Conservation (phyloP, 2,888 invertebrate genomes). For the Bhutanitis thaidina region DNA sequence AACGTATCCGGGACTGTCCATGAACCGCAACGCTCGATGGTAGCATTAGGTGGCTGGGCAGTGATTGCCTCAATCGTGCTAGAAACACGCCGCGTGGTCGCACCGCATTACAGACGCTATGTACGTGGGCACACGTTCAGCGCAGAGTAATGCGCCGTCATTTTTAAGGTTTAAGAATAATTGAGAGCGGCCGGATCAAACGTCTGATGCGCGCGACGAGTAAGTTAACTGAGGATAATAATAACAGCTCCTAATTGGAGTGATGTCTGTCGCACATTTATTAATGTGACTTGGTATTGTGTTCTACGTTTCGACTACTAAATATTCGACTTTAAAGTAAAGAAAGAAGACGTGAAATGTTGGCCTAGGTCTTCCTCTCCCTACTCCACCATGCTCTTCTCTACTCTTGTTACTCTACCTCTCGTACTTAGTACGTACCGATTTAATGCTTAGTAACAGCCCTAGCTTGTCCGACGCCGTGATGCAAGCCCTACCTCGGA, state of each 20-base stretch:
- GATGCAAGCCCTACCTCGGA: too few relatives aligned
- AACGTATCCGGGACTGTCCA: background rate
- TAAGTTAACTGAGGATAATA: background rate
- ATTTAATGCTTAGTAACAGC: too few relatives aligned
- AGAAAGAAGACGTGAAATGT: too few relatives aligned
- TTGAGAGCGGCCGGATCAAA: background rate
- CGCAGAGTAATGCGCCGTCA: conserved; percentile 7
- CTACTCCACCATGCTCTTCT: too few relatives aligned
- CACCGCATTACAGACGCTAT: conserved; percentile 25
- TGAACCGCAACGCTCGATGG: background rate
- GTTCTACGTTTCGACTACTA: too few relatives aligned
- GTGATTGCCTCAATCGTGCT: conserved; percentile 62
- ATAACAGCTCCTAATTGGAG: background rate
- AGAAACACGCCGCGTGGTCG: conserved; percentile 63
- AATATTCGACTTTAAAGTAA: too few relatives aligned
- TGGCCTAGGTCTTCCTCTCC: too few relatives aligned
- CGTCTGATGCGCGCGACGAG: background rate
- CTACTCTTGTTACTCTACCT: too few relatives aligned
- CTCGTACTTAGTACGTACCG: too few relatives aligned
- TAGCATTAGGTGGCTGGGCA: conserved; percentile 1
- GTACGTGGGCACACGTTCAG: conserved; percentile 7
- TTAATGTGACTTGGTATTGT: too few relatives aligned
- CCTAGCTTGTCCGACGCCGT: too few relatives aligned
- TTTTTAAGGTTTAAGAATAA: conserved; percentile 15
- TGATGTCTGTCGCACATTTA: too few relatives aligned